phyloP scores from a whole-genome alignment of 2,113 vertebrate species.

The Phalacrocorax brasilianus region DNA sequence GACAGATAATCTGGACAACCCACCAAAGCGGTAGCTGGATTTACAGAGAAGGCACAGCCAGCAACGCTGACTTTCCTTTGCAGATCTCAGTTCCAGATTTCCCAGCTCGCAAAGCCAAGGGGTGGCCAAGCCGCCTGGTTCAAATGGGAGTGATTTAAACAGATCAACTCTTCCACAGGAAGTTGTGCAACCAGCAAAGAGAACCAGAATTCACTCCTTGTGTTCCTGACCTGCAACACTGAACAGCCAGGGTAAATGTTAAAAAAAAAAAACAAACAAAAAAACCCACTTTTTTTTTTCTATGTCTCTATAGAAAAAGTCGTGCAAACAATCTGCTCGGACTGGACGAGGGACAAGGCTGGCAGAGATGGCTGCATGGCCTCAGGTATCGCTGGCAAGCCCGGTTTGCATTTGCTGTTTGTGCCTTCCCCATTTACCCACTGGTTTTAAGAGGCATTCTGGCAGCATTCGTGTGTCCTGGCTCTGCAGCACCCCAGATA shows the following conservation, averaged over 20 bases:
- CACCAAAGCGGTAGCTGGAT: neutral
- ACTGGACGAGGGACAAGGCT: neutral
- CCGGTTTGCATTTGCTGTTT: neutral
- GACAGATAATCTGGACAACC: neutral
- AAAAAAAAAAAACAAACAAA: neutral
- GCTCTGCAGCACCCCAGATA: neutral
- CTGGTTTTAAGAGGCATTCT: neutral
- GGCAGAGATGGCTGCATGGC: neutral
- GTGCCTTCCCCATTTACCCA: neutral
- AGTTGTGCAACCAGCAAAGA: neutral
- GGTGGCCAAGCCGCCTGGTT: neutral
- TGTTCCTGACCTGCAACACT: neutral
- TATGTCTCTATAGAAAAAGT: neutral
- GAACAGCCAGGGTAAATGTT: neutral
- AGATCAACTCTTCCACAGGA: neutral
- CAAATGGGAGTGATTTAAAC: accelerated
- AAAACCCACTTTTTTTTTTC: neutral
- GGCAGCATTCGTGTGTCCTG: accelerated
- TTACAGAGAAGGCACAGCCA: neutral
- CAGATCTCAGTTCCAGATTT: neutral
- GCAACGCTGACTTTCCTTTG: neutral
- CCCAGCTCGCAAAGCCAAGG: neutral
- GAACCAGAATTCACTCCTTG: neutral
- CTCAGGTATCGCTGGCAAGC: neutral
- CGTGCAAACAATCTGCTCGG: neutral